Evolutionary conservation across 1,140 invertebrate genomes (phyloP).

Genomic region (Aradophagus sp.): DNA sequence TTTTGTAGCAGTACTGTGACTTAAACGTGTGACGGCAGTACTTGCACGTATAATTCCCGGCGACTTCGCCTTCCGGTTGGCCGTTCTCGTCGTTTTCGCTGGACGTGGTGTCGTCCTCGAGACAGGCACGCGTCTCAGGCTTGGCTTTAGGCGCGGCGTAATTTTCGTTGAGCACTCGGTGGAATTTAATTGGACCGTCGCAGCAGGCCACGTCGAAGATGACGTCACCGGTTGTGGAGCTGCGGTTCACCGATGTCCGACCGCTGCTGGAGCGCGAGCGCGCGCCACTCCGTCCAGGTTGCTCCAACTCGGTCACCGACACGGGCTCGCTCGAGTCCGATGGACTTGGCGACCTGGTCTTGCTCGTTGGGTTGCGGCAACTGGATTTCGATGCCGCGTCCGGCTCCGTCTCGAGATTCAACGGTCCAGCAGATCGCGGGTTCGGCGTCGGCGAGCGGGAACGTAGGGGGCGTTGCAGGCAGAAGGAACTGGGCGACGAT

Average conservation of each 20-base stretch:
- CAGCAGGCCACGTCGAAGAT: slow-evolving; percentile 89
- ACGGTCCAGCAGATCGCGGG: neutral
- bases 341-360: slow-evolving; percentile 37
- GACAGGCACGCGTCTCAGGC: slow-evolving; percentile 45
- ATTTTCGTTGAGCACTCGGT: slow-evolving; percentile 84
- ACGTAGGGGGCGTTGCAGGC: slow-evolving; percentile 10
- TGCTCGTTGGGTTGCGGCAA: neutral
- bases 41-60: slow-evolving; percentile 79
- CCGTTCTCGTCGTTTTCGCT: slow-evolving; percentile 66
- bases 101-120: slow-evolving; percentile 53
- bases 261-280: slow-evolving; percentile 21
- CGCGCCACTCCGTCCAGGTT: slow-evolving; percentile 14
- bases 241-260: slow-evolving; percentile 5
- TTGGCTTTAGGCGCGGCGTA: slow-evolving; percentile 75
- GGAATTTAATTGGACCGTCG: slow-evolving; percentile 90
- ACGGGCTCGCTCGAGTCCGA: slow-evolving; percentile 50
- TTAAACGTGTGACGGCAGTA: slow-evolving; percentile 89
- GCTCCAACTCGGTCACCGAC: slow-evolving; percentile 37
- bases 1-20: slow-evolving; percentile 87
- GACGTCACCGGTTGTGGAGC: slow-evolving; percentile 67
- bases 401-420: slow-evolving; percentile 8
- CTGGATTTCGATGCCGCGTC: neutral
- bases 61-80: slow-evolving; percentile 29
- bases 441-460: slow-evolving; percentile 38
- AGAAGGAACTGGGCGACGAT: slow-evolving; percentile 15